Percentiles rank a stretch among this genome's conserved stretches.
These are phyloP conservation scores for Meliscaeva auricollis DNA, from an alignment of 2,888 invertebrate species.

Conservation along the genomic window DNA sequence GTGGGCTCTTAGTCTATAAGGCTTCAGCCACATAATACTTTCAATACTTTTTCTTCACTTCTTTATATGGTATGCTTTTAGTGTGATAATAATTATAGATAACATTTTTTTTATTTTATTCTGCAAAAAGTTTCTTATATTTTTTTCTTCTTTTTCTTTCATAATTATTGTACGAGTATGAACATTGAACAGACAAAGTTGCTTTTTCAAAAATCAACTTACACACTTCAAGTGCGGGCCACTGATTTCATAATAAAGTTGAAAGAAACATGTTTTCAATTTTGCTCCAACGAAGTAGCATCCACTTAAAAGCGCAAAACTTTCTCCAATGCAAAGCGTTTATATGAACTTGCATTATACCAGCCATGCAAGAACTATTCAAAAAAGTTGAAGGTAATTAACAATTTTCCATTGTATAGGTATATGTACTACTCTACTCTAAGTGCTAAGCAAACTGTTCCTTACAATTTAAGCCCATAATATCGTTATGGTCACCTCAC, in stretches of 20 bases:
- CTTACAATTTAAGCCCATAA: conserved; percentile 28
- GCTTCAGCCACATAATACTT: too few species aligned
- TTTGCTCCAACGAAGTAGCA: conserved; percentile 63
- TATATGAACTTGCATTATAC: conserved; percentile 58
- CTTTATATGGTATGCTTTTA: too few species aligned
- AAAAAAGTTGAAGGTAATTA: conserved; percentile 62
- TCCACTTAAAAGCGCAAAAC: conserved; percentile 65
- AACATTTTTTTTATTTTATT: neutral
- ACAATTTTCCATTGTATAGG: conserved; percentile 34
- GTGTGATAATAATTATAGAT: too few species aligned
- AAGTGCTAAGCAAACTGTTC: conserved; percentile 21
- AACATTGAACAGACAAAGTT: neutral
- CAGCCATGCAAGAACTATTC: conserved; percentile 58
- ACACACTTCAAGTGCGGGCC: conserved; percentile 38
- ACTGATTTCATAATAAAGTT: conserved; percentile 20
- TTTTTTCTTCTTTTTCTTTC: neutral
- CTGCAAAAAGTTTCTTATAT: neutral
- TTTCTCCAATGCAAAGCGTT: conserved; percentile 67
- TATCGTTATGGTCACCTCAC: conserved; percentile 61
- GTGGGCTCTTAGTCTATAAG: too few species aligned
- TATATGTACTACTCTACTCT: neutral
- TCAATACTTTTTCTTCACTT: too few species aligned
- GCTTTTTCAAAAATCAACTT: conserved; percentile 57
- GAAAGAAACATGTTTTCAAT: conserved; percentile 71
- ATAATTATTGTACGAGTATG: neutral